Evolutionary conservation across 2,113 vertebrate species (phyloP).

Genomic region (Coturnix japonica): DNA sequence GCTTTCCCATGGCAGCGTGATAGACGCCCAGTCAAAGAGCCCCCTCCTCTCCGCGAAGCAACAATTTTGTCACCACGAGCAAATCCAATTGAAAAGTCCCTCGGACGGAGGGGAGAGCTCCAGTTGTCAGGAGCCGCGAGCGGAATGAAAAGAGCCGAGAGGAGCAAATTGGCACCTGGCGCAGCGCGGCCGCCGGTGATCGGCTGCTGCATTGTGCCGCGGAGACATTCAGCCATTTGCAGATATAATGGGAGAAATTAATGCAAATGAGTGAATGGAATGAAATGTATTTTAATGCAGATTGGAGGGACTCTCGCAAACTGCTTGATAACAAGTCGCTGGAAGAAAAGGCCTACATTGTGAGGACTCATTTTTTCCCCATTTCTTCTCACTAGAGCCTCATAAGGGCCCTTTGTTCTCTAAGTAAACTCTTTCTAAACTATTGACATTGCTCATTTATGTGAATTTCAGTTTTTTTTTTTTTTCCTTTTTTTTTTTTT

Average conservation of each 20-base stretch:
- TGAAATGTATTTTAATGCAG: conserved; percentile 99
- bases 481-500: conserved; percentile 69
- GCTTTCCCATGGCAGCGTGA: conserved; percentile 99
- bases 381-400: conserved; percentile 93
- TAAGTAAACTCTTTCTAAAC: conserved; percentile 98
- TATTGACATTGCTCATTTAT: conserved; percentile 99
- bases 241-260: conserved; percentile 99
- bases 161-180: conserved; percentile 97
- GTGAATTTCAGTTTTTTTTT: conserved; percentile 89
- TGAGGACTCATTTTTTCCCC: conserved; percentile 93
- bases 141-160: conserved; percentile 88
- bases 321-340: conserved; percentile 99
- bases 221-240: conserved; percentile 97
- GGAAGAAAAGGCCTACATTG: conserved; percentile 97
- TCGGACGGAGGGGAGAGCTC: conserved; percentile 86
- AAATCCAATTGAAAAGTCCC: conserved; percentile 95
- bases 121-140: conserved; percentile 90
- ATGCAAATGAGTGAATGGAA: conserved; percentile 99
- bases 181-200: conserved; percentile 87
- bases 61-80: conserved; percentile 96
- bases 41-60: conserved; percentile 85
- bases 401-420: conserved; percentile 98
- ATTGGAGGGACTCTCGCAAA: conserved; percentile 94
- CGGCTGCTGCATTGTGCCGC: conserved; percentile 93
- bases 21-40: conserved; percentile 88